Evolutionary conservation across 2,797 vertebrate genomes (phyloP), one percentile per base, ranked within the genome.

Genomic region (Myoxocephalus aenaeus): DNA sequence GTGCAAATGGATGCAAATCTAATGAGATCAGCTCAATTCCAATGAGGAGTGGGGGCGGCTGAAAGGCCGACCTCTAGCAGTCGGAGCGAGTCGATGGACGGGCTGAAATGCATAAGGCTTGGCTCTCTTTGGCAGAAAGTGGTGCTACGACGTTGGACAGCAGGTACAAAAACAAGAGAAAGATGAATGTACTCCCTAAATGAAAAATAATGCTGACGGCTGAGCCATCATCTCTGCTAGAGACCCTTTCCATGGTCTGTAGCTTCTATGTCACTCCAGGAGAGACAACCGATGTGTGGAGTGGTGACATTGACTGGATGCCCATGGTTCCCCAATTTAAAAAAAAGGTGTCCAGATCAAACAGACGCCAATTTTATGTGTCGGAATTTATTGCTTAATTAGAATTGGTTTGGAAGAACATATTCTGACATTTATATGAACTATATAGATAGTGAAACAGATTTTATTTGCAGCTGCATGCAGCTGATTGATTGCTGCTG

Each of bases 291-390:
- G 50, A 29, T 15, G 29, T n/a, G 13, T 36, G 56, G 46, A 10
- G 54, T 50, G 27, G 51, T 38, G 20, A 67, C 44, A 65, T 82
- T 61, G 87, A 85, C 81, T 70, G 36, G 66, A 79, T 66, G 67
- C 62, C 84, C 77, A 74, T 53, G 67, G 82, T 71, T 75, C 4
- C 46, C 78, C 25, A 2, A 27, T 27, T 27, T 1, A 27, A 27
- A 27, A 91, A 93, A 86, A 86, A 89, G 82, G 81, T 85, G 87
- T 88, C 40, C 5, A 83, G 83, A 93, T 90, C 91, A 90, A 90
- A 92, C 64, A 75, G 66, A 59, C 32, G 62, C 65, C 88, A 82
- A 82, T 91, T 82, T 56, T 75, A 83, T 40, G 51, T 71, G 80
- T 69, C 20, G 46, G 18, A 46, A 46, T 46, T 46, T 46, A 46